Conservation (phyloP, 2,797 vertebrate species). For the Lindbergichthys nudifrons region DNA sequence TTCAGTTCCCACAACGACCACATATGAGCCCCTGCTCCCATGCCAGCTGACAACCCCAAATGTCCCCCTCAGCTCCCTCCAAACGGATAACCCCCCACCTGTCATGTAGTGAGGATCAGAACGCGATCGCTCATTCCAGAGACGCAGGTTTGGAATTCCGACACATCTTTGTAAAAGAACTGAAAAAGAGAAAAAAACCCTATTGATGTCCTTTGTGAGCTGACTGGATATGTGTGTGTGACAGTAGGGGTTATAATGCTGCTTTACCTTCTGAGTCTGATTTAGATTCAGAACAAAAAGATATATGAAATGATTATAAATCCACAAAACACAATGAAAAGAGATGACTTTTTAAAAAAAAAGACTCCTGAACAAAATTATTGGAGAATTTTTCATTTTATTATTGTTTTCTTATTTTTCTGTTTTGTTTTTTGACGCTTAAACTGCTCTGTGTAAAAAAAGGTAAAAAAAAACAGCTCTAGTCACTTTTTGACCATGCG, state of each 20-base stretch:
- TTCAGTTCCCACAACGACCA: conserved; percentile 26
- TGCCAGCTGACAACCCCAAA: conserved; percentile 52
- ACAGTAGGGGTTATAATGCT: conserved; percentile 81
- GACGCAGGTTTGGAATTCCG: conserved; percentile 66
- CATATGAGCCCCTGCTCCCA: conserved; percentile 25
- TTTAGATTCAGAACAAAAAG: conserved; percentile 76
- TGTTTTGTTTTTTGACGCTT: conserved; percentile 81
- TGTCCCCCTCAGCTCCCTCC: conserved; percentile 47
- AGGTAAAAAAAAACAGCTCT: conserved; percentile 80
- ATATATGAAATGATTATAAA: conserved; percentile 78
- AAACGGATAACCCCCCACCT: conserved; percentile 51
- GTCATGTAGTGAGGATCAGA: conserved; percentile 52
- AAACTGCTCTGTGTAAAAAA: conserved; percentile 86
- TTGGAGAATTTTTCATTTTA: conserved; percentile 78
- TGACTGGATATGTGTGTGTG: conserved; percentile 73
- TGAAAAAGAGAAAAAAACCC: conserved; percentile 49
- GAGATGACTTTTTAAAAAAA: conserved; percentile 69
- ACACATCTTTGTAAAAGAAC: conserved; percentile 69
- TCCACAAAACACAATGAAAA: conserved; percentile 75
- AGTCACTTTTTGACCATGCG: conserved; percentile 88
- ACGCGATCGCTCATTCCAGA: conserved; percentile 63
- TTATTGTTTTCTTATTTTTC: conserved; percentile 78
- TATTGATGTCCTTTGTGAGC: conserved; percentile 71
- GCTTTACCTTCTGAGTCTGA: conserved; percentile 82
- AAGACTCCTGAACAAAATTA: conserved; percentile 84